Base-by-base conservation (phyloP, 2,113 vertebrate genomes). In the Anoura caudifer region DNA sequence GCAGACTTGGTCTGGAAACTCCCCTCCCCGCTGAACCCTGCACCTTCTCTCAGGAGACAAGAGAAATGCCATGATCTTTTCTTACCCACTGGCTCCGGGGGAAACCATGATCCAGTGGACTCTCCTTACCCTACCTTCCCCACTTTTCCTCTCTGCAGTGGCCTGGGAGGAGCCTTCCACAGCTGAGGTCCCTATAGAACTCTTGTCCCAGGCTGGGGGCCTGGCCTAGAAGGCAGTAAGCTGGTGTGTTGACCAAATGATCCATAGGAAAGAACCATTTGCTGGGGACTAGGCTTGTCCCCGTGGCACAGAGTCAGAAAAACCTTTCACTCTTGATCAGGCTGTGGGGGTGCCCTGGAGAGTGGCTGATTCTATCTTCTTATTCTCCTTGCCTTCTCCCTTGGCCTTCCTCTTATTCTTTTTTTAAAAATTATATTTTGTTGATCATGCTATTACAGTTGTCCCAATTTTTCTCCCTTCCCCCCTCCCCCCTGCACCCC, bases 51-150 rank as follows among this genome's bases (percentile, higher is more conserved):
- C 31, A 50, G 38, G 26, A 5, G 43, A 11, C 59, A 73, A 73
- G 41, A 96, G 95, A 92, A 84, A 70, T 43, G 22, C 38, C 47
- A 4, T 22, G 16, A 12, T 59, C 52, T 83, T 43, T 36, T 81
- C 73, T 85, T 54, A 36, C n/a, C 5, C 2, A 0, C 38, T 65
- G 19, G 15, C 1, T 54, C 22, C 69, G 59, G 38, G 69, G 47
- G 9, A 59, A 38, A 47, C 24, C n/a, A n/a, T 14, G 54, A 50
- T 80, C 31, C 26, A 4, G 10, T 2, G 20, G 52, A 19, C 0
- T 56, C 54, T 65, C 16, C 9, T 79, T 20, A 24, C 20, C 8
- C 26, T 9, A 0, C 20, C 9, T 84, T 36, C 15, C 31, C 17
- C 4, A n/a, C 28, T 47, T 90, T 83, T 33, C 63, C 3, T 0